Base-by-base conservation (phyloP, 1,140 invertebrate species). In the Cylas formicarius region DNA sequence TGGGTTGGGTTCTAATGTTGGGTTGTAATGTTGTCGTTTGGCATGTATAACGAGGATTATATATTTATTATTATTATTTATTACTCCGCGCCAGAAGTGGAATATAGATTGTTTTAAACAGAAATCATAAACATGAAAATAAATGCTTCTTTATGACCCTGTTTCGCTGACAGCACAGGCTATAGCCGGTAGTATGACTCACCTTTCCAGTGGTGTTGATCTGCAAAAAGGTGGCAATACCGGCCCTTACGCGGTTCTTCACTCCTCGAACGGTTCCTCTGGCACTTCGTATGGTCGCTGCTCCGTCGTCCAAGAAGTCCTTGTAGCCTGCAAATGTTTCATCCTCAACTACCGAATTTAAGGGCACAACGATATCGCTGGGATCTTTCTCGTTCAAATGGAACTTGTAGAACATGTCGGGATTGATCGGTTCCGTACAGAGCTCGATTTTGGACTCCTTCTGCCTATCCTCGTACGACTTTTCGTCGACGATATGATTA, bases 241-340 rank as follows among this genome's bases (percentile, higher is more conserved):
- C 90, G 35, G 90, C 89, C 53, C 90, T 71, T 16, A 97, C 92
- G 55, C 90, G 75, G 71, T 96, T 95, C 69, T 89, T 91, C 31
- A 94, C 90, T 32, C 90, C 90, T 13, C 91, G 75, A 40, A 95
- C 85, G 2, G 90, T 94, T 20, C 91, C 91, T 63, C 86, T 87
- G 45, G 84, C 80, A 71, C 90, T 95, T 51, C 80, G 74, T 60
- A 92, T 90, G 35, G 86, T 85, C 3, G 77, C 72, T n/a, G 76
- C 67, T 32, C 69, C 61, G 38, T 75, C 73, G 59, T 78, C 76
- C 37, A 84, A 74, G 49, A 82, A 78, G 63, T 86, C 84, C 67
- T 82, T 84, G 51, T 80, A 79, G 3, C 87, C 87, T 1, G 82
- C 87, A 58, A 90, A 90, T 42, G 74, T 79, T 56, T 87, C 84